A percentile compares a stretch with the other conserved stretches of the same genome.
Conservation (phyloP, 2,113 vertebrate species). For the Anthoscopus minutus region DNA sequence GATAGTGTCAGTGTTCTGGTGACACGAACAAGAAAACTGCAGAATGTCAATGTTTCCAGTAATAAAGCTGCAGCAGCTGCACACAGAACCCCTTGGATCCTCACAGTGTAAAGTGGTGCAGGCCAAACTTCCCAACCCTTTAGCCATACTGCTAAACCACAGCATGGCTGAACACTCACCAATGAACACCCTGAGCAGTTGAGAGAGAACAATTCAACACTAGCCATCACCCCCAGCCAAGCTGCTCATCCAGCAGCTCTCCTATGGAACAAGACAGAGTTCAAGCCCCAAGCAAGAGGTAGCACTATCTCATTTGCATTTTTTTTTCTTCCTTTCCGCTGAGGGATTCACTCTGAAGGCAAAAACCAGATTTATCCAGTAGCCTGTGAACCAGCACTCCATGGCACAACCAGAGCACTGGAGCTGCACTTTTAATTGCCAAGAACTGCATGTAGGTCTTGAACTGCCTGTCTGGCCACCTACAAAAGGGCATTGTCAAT, state of each 20-base stretch:
- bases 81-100: neutral
- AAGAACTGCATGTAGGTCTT: neutral
- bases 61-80: conserved; percentile 2
- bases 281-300: neutral
- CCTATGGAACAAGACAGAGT: neutral
- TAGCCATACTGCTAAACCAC: neutral
- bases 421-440: neutral
- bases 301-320: neutral
- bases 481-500: neutral
- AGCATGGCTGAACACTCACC: neutral
- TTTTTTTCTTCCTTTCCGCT: neutral
- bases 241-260: neutral
- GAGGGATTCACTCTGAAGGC: neutral
- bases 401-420: neutral
- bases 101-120: neutral
- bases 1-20: neutral
- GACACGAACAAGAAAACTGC: neutral
- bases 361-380: neutral
- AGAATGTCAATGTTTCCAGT: neutral
- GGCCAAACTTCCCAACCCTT: neutral
- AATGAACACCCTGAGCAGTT: neutral
- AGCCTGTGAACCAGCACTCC: neutral
- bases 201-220: neutral
- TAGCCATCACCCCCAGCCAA: neutral
- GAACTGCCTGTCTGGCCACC: neutral